Evolutionary conservation across 1,140 invertebrate genomes (phyloP).

Genomic region (Frieseomelitta varia): DNA sequence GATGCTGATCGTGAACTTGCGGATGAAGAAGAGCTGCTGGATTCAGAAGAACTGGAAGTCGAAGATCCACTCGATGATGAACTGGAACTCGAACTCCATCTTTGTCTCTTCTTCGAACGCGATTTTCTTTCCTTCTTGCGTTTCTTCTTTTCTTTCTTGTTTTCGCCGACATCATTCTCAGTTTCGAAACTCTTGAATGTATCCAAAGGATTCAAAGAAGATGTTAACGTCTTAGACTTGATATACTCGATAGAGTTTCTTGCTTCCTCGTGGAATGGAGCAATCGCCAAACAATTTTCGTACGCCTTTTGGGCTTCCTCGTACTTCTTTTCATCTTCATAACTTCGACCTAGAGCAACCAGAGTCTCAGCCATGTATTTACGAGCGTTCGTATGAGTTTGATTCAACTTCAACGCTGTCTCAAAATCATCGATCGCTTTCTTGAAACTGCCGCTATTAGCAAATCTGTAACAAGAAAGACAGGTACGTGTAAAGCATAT

Average conservation of each 20-base stretch:
- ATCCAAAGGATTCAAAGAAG: slow-evolving; percentile 75
- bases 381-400: slow-evolving; percentile 94
- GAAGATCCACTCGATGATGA: slow-evolving; percentile 86
- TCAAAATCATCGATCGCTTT: slow-evolving; percentile 98
- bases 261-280: slow-evolving; percentile 92
- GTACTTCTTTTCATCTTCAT: slow-evolving; percentile 92
- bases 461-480: slow-evolving; percentile 85
- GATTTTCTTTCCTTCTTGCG: slow-evolving; percentile 88
- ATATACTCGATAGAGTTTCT: slow-evolving; percentile 90
- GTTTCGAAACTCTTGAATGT: slow-evolving; percentile 78
- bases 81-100: slow-evolving; percentile 85
- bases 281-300: slow-evolving; percentile 90
- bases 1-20: slow-evolving; percentile 86
- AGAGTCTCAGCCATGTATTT: slow-evolving; percentile 97
- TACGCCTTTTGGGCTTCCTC: slow-evolving; percentile 93
- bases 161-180: slow-evolving; percentile 75
- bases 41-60: slow-evolving; percentile 83
- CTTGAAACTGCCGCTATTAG: slow-evolving; percentile 95
- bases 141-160: slow-evolving; percentile 88
- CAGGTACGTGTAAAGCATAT: neutral
- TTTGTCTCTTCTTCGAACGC: slow-evolving; percentile 86
- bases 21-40: slow-evolving; percentile 83
- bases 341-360: slow-evolving; percentile 91
- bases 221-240: slow-evolving; percentile 84
- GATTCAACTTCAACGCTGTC: slow-evolving; percentile 92